Evolutionary conservation across 2,113 vertebrate genomes (phyloP).

Genomic region (Pelecanoides urinatrix): DNA sequence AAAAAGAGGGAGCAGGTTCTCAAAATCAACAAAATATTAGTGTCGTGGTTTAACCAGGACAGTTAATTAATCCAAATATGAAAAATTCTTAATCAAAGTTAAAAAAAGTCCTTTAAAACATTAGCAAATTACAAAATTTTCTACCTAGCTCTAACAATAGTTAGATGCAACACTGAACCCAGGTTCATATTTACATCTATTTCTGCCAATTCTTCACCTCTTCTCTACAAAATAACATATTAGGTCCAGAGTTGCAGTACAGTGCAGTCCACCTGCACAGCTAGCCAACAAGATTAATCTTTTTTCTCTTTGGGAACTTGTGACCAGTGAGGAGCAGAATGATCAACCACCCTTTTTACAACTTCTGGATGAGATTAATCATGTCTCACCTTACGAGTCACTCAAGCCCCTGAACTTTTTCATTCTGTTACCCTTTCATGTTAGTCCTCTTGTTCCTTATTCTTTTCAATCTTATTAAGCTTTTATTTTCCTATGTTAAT

Average conservation of each 20-base stretch:
- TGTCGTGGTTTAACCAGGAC: too few species aligned
- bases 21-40: not conserved
- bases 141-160: not conserved
- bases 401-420: not conserved
- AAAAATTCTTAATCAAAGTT: not conserved
- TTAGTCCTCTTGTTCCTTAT: not conserved
- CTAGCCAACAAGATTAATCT: not conserved
- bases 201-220: not conserved
- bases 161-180: not conserved
- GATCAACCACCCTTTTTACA: not conserved
- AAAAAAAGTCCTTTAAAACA: not conserved
- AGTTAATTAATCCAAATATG: not conserved
- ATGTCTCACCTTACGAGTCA: not conserved
- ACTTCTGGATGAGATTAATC: not conserved
- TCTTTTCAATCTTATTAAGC: not conserved
- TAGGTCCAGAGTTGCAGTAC: not conserved
- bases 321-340: not conserved
- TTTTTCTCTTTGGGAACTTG: not conserved
- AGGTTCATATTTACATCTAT: not conserved
- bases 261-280: not conserved
- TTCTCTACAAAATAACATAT: not conserved
- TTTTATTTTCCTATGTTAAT: not conserved
- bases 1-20: not conserved
- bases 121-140: not conserved
- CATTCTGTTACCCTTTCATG: not conserved